Evolutionary conservation across 2,888 invertebrate genomes (phyloP).

Genomic region (Globia sparganii): DNA sequence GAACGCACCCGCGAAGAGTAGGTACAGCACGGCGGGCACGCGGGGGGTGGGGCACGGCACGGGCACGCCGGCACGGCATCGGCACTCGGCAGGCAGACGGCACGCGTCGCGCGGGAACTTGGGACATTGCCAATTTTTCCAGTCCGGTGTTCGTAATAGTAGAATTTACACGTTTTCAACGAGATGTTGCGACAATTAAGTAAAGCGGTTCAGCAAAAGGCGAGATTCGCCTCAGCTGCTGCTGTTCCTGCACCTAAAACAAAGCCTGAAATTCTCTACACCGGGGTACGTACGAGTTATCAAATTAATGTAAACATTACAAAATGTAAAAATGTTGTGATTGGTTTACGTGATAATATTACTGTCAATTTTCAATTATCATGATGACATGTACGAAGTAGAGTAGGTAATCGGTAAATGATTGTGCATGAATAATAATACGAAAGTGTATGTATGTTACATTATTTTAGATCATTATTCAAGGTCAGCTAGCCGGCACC

Average conservation of each 20-base stretch:
- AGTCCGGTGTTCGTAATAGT: constrained; percentile 26
- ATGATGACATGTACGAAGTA: not conserved
- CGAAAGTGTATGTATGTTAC: not conserved
- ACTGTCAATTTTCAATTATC: not conserved
- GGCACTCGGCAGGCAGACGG: no score
- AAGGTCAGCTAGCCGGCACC: constrained; percentile 44
- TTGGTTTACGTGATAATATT: not conserved
- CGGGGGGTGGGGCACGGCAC: no score
- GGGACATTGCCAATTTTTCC: constrained; percentile 39
- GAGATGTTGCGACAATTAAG: constrained; percentile 64
- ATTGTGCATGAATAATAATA: not conserved
- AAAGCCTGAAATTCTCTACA: constrained; percentile 94
- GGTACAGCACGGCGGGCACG: no score
- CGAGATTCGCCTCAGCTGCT: constrained; percentile 91
- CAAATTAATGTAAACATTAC: constrained; percentile 16
- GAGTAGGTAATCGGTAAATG: not conserved
- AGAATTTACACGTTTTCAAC: constrained; percentile 7
- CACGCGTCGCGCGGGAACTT: constrained; percentile 48
- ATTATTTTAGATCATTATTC: constrained; percentile 4
- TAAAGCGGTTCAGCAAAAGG: constrained; percentile 83
- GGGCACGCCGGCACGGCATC: no score
- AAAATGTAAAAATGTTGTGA: not conserved
- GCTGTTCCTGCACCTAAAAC: constrained; percentile 92
- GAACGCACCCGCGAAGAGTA: no score
- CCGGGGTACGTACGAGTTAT: constrained; percentile 89